Percentiles rank a stretch among this genome's conserved stretches.
These are phyloP conservation scores for Polypterus senegalus DNA, from an alignment of 2,113 vertebrate species.

Conservation along the genomic window DNA sequence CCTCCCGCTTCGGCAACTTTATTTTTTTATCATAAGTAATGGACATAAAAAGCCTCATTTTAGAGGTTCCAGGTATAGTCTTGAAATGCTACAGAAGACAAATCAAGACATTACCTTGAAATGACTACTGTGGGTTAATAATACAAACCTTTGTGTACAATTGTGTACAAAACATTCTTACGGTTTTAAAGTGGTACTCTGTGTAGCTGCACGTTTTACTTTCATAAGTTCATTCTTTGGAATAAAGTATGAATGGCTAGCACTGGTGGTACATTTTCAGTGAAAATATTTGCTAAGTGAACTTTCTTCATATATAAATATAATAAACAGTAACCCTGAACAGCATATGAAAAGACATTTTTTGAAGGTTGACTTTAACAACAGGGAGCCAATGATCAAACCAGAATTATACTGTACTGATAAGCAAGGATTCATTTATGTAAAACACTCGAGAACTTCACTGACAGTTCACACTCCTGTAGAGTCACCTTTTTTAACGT, in stretches of 20 bases:
- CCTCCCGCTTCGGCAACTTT: slow-evolving; percentile 6
- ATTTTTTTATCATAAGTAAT: slow-evolving; percentile 4
- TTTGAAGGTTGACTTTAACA: too few species aligned
- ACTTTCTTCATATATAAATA: background rate
- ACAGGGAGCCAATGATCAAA: too few species aligned
- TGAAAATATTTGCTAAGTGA: background rate
- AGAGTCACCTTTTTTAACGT: too few species aligned
- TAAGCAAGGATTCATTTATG: too few species aligned
- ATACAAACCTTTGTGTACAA: slow-evolving; percentile 63
- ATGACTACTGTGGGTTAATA: slow-evolving; percentile 61
- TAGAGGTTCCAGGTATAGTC: slow-evolving; percentile 19
- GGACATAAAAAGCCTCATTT: slow-evolving; percentile 17
- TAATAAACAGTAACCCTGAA: background rate
- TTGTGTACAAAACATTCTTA: slow-evolving; percentile 60
- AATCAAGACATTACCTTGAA: slow-evolving; percentile 14
- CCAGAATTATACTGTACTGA: too few species aligned
- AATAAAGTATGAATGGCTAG: slow-evolving; percentile 58
- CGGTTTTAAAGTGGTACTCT: slow-evolving; percentile 65
- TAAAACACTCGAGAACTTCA: too few species aligned
- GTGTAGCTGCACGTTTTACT: slow-evolving; percentile 59
- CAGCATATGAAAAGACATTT: too few species aligned
- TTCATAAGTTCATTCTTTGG: slow-evolving; percentile 42
- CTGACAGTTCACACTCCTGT: too few species aligned
- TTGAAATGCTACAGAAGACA: slow-evolving; percentile 6
- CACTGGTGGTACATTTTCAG: slow-evolving; percentile 64